These are phyloP conservation scores for Limnodromus scolopaceus DNA, from an alignment of 2,797 vertebrate species.

Conservation along the genomic window DNA sequence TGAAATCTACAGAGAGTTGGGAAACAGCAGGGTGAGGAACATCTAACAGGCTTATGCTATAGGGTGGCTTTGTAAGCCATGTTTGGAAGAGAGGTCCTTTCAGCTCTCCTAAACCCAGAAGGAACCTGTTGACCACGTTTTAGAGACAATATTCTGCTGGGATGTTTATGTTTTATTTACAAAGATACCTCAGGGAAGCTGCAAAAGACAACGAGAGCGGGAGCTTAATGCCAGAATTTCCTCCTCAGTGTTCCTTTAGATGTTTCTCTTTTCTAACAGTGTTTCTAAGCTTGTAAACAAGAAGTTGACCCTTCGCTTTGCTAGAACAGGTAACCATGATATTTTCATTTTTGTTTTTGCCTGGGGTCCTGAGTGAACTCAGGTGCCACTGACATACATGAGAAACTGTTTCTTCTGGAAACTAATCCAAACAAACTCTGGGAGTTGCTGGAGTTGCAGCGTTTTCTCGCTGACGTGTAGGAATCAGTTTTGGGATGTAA, in stretches of 20 bases:
- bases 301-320: neutral
- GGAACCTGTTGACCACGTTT: neutral
- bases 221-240: neutral
- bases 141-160: neutral
- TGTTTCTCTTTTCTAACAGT: neutral
- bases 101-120: neutral
- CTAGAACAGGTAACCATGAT: neutral
- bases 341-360: neutral
- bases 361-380: neutral
- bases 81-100: neutral
- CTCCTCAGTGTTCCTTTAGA: neutral
- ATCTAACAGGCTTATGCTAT: fast-evolving
- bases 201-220: neutral
- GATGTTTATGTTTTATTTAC: neutral
- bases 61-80: neutral
- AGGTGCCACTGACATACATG: neutral
- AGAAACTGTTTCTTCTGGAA: neutral
- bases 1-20: neutral
- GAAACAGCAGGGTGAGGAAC: neutral
- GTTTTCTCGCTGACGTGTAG: neutral
- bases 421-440: neutral
- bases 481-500: neutral
- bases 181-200: neutral
- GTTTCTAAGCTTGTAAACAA: neutral
- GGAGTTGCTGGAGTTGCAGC: neutral